Evolutionary conservation across 2,797 vertebrate species (phyloP).

Genomic region (Tapera naevia): DNA sequence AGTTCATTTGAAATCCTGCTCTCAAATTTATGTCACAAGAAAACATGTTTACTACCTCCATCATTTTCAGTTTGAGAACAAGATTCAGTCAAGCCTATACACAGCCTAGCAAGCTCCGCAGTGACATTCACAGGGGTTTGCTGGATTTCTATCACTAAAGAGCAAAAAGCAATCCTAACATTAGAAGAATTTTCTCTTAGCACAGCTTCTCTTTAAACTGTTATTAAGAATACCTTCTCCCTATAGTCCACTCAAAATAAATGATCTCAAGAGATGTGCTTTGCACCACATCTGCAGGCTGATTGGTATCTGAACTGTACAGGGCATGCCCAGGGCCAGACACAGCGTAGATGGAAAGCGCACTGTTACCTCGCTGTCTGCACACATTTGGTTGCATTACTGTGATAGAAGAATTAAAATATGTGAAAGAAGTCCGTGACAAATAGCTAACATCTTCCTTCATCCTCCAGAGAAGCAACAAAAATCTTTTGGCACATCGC

Average conservation of each 20-base stretch:
- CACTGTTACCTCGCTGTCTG: too few species aligned
- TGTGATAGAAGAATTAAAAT: background rate
- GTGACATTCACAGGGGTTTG: background rate
- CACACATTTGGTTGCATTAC: background rate
- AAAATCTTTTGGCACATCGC: background rate
- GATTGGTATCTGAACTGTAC: background rate
- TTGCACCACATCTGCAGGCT: background rate
- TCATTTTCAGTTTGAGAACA: rapidly evolving
- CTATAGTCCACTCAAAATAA: background rate
- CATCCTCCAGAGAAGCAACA: background rate
- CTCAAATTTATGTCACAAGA: background rate
- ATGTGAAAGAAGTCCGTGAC: background rate
- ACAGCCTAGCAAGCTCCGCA: background rate
- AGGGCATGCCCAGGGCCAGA: background rate
- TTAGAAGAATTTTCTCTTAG: background rate
- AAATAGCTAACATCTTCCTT: background rate
- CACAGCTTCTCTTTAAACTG: background rate
- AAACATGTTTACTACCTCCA: background rate
- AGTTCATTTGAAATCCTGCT: background rate
- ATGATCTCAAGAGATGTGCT: rapidly evolving
- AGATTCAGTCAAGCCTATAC: background rate
- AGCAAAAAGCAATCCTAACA: background rate
- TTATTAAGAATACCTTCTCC: background rate
- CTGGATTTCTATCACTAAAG: background rate
- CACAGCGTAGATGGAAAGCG: background rate